phyloP scores from a whole-genome alignment of 2,113 vertebrate genomes.

The Sprattus sprattus region DNA sequence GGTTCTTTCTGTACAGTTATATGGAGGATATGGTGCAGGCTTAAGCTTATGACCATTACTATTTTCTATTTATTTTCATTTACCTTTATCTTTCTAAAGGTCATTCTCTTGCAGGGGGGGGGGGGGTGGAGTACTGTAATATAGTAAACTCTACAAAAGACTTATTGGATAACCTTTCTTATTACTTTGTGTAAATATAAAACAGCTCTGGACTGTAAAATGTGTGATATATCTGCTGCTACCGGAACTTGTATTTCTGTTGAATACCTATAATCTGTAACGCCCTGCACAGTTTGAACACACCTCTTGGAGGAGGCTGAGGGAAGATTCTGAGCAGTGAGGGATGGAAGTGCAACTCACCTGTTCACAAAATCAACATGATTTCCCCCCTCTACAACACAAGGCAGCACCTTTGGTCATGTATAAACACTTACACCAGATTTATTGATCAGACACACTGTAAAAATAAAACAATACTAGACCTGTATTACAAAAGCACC shows the following conservation, averaged over 20 bases:
- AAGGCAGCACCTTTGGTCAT: not conserved
- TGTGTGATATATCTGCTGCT: not conserved
- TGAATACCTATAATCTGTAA: no score
- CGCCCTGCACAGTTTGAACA: no score
- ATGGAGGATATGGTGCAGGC: not conserved
- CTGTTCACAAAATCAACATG: not conserved
- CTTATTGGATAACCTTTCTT: no score
- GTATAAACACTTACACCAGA: not conserved
- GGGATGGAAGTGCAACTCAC: not conserved
- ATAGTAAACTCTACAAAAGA: no score
- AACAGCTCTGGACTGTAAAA: no score
- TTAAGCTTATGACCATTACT: not conserved
- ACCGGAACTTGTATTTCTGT: not conserved
- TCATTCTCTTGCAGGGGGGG: not conserved
- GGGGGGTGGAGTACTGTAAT: not conserved
- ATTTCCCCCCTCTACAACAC: not conserved
- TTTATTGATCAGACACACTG: not conserved
- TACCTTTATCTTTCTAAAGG: not conserved
- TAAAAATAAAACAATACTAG: not conserved
- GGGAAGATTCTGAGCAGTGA: not conserved
- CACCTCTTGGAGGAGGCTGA: no score
- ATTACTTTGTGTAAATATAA: no score
- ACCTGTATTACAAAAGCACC: not conserved
- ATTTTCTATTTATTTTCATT: not conserved
- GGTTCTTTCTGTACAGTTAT: not conserved